These are phyloP conservation scores for Dryobates pubescens DNA, from an alignment of 2,797 vertebrate genomes.

Conservation along the genomic window DNA sequence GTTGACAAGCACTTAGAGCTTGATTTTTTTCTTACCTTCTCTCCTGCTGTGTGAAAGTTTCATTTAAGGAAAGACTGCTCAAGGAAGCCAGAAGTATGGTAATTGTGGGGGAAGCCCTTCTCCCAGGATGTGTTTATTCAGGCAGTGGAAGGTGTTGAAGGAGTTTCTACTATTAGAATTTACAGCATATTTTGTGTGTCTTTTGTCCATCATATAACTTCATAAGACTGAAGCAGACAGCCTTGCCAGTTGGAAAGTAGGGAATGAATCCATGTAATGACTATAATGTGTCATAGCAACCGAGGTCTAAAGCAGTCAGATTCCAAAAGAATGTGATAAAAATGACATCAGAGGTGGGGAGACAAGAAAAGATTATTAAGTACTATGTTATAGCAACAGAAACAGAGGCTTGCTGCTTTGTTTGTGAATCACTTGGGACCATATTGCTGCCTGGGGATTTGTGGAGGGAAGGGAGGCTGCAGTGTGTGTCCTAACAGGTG, in stretches of 20 bases:
- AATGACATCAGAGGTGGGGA: constrained; percentile 6
- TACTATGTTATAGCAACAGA: constrained; percentile 30
- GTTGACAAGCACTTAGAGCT: neutral
- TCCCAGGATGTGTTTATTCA: neutral
- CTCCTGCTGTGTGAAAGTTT: neutral
- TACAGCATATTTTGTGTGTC: neutral
- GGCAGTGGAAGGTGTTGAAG: neutral
- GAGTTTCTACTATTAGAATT: constrained; percentile 27
- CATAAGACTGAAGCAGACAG: constrained; percentile 23
- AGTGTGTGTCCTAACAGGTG: neutral
- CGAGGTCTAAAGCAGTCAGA: constrained; percentile 44
- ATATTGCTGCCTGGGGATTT: neutral
- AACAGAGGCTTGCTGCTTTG: neutral
- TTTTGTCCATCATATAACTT: constrained; percentile 41
- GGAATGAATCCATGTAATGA: constrained; percentile 25
- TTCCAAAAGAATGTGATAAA: constrained; percentile 42
- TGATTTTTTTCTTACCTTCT: neutral
- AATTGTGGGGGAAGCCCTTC: neutral
- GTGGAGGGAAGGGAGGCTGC: neutral
- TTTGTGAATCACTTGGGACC: constrained; percentile 23
- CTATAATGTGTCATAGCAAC: constrained; percentile 26
- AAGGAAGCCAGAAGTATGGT: neutral
- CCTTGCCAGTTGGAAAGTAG: constrained; percentile 43
- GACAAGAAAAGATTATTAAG: neutral
- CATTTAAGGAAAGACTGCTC: neutral